phyloP scores from a whole-genome alignment of 2,113 vertebrate species.

The Cynoglossus semilaevis region DNA sequence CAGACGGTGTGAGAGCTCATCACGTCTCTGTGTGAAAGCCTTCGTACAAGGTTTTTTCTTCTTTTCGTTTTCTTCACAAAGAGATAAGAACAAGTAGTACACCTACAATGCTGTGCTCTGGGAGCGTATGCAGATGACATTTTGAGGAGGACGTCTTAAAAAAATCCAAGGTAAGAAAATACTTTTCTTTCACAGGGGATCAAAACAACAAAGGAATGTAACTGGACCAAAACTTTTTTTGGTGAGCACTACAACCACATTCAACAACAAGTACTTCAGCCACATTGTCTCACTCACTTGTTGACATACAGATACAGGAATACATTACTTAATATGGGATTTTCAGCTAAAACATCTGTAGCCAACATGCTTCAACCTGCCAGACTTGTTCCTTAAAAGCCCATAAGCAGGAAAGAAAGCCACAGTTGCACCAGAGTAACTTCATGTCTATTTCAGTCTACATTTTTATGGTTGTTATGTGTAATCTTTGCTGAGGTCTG shows the following conservation, averaged over 20 bases:
- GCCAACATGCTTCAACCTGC: slow-evolving; percentile 40
- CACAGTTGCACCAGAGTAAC: not conserved
- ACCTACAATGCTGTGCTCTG: slow-evolving; percentile 48
- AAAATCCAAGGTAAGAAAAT: slow-evolving; percentile 46
- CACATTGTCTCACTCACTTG: not conserved
- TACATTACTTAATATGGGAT: not conserved
- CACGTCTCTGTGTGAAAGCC: slow-evolving; percentile 43
- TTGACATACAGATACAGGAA: not conserved
- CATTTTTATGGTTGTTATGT: slow-evolving; percentile 2
- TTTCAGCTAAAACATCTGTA: slow-evolving; percentile 36
- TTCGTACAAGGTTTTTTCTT: slow-evolving; percentile 16
- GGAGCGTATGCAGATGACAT: slow-evolving; percentile 53
- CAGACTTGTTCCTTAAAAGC: slow-evolving; percentile 45
- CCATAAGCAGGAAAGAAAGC: slow-evolving; percentile 4
- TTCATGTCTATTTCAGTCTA: not conserved
- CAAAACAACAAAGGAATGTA: not conserved
- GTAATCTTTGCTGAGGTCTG: not conserved
- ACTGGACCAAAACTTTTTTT: not conserved
- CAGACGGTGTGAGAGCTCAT: slow-evolving; percentile 44
- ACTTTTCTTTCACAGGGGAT: not conserved
- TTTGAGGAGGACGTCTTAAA: slow-evolving; percentile 27
- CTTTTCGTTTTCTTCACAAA: not conserved
- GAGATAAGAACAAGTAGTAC: slow-evolving; percentile 15
- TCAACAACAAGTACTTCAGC: not conserved
- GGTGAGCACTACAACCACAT: not conserved